phyloP scores from a whole-genome alignment of 2,113 vertebrate species.

The Oryzias javanicus region DNA sequence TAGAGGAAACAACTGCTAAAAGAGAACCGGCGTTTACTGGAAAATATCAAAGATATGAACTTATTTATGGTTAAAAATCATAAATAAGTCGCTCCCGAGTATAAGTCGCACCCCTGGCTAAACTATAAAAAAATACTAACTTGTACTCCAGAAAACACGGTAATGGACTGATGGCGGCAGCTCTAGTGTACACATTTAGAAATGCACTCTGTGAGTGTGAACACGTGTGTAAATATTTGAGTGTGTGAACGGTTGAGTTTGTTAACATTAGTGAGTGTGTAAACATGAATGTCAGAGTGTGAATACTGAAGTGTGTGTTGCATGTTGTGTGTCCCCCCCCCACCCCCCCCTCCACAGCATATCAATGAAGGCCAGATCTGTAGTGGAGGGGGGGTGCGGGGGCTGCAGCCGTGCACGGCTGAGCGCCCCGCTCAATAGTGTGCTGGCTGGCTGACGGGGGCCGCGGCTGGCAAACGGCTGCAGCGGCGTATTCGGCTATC shows the following conservation, averaged over 20 bases:
- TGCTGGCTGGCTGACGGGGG: constrained; percentile 57
- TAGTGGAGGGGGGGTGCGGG: constrained; percentile 79
- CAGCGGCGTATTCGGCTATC: constrained; percentile 82
- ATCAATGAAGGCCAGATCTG: constrained; percentile 99
- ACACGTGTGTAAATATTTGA: not conserved
- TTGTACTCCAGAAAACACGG: no score
- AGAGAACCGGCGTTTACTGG: no score
- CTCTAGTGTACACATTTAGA: no score
- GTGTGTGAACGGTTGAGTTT: no score
- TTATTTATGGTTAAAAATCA: no score
- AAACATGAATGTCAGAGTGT: not conserved
- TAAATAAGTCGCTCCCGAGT: no score
- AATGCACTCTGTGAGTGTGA: constrained; percentile 48
- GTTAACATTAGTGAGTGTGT: no score
- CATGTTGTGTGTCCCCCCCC: constrained; percentile 45
- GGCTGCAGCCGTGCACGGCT: constrained; percentile 89
- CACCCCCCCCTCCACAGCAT: constrained; percentile 81
- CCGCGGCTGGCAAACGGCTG: constrained; percentile 63
- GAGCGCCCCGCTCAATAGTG: constrained; percentile 98
- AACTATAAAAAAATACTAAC: no score
- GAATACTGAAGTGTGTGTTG: not conserved
- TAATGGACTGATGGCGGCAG: no score
- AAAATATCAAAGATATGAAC: no score
- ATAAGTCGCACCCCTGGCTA: no score
- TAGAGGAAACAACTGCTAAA: no score